Evolutionary conservation across 2,888 invertebrate species (phyloP).

Genomic region (Erebia ligea): DNA sequence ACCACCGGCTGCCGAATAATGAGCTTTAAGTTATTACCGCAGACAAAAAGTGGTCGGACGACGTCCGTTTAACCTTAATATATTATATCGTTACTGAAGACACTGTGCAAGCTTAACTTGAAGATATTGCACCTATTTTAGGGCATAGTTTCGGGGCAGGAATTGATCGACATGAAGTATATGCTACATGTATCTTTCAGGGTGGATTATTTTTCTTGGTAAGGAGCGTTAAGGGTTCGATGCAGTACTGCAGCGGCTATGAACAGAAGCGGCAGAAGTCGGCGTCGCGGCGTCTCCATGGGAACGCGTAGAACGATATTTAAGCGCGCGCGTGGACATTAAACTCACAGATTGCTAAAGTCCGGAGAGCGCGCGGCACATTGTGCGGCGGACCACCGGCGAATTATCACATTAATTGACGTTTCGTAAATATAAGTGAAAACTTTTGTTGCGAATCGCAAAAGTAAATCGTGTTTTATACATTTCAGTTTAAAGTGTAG

Average conservation of each 20-base stretch:
- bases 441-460: constrained; percentile 81
- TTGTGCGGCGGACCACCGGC: constrained; percentile 79
- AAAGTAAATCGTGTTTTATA: constrained; percentile 60
- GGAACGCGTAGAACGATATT: constrained; percentile 65
- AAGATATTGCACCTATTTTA: constrained; percentile 38
- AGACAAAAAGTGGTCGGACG: constrained; percentile 74
- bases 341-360: constrained; percentile 64
- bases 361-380: constrained; percentile 80
- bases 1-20: constrained; percentile 75
- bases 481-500: constrained; percentile 73
- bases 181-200: constrained; percentile 23
- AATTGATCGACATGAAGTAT: constrained; percentile 21
- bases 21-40: constrained; percentile 81
- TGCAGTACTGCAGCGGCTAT: constrained; percentile 29
- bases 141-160: constrained; percentile 14
- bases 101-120: constrained; percentile 52
- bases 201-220: constrained; percentile 32
- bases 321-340: constrained; percentile 60
- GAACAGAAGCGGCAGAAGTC: constrained; percentile 42
- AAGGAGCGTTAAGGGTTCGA: constrained; percentile 25
- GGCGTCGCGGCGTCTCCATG: constrained; percentile 77
- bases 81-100: constrained; percentile 61
- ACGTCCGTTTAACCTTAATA: constrained; percentile 72
- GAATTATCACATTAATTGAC: constrained; percentile 62
- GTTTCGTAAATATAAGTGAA: constrained; percentile 81